phyloP scores from a whole-genome alignment of 2,888 invertebrate genomes.

The Deilephila porcellus region DNA sequence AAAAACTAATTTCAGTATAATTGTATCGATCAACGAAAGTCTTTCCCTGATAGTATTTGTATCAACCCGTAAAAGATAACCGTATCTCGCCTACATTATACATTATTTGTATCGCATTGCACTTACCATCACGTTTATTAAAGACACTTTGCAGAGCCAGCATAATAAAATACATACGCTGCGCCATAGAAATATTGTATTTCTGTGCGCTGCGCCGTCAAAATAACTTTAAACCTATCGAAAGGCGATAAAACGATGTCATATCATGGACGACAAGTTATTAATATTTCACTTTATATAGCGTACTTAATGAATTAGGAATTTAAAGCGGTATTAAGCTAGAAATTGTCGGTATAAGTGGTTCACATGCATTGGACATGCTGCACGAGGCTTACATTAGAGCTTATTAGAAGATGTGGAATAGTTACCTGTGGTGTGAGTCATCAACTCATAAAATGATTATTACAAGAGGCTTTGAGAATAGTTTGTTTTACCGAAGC shows the following conservation, averaged over 20 bases:
- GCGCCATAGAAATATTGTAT: no score
- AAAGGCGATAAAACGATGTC: neutral
- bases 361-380: neutral
- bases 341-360: neutral
- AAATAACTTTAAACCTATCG: neutral
- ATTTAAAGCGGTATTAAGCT: neutral
- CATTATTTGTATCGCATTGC: no score
- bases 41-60: no score
- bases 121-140: no score
- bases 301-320: neutral
- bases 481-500: neutral
- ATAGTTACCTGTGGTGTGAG: conserved; percentile 30
- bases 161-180: no score
- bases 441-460: conserved; percentile 22
- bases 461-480: neutral
- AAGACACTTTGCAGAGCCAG: no score
- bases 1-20: no score
- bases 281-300: neutral
- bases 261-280: conserved; percentile 13
- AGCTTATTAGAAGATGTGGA: conserved; percentile 42
- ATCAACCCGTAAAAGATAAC: no score
- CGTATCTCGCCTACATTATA: no score
- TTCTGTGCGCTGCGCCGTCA: no score
- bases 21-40: no score
- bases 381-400: conserved; percentile 39